phyloP scores from a whole-genome alignment of 2,888 invertebrate species.

The Drepana falcataria region DNA sequence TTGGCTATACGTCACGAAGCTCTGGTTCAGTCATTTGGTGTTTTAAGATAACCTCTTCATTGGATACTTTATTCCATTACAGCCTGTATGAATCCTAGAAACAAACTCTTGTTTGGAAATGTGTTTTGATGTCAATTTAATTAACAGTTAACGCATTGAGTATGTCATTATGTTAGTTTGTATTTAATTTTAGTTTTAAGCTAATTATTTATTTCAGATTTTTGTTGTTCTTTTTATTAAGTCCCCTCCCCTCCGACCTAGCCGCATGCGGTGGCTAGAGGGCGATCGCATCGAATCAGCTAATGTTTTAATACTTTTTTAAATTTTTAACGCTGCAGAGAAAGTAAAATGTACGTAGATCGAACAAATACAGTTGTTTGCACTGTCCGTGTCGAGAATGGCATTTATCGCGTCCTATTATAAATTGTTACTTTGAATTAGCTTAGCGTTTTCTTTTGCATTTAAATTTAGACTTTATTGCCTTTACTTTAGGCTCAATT shows the following conservation, averaged over 20 bases:
- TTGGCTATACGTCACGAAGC: no score
- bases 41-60: no score
- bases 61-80: no score
- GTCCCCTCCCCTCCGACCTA: slow-evolving; percentile 27
- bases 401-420: slow-evolving; percentile 31
- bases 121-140: no score
- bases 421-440: slow-evolving; percentile 10
- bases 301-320: slow-evolving; percentile 32
- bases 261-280: slow-evolving; percentile 46
- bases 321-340: slow-evolving; percentile 61
- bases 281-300: slow-evolving; percentile 24
- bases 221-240: slow-evolving; percentile 32
- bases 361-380: slow-evolving; percentile 10
- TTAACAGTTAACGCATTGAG: no score
- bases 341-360: slow-evolving; percentile 72
- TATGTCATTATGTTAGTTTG: no score
- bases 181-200: slow-evolving; percentile 16
- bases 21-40: no score
- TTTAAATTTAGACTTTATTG: slow-evolving; percentile 24
- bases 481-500: no score
- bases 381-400: slow-evolving; percentile 33
- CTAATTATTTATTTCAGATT: slow-evolving; percentile 51
- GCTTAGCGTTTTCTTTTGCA: slow-evolving; percentile 6
- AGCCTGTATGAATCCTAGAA: no score
- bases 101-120: no score